Conservation (phyloP, 1,140 invertebrate genomes). For the Drosophila nannoptera region DNA sequence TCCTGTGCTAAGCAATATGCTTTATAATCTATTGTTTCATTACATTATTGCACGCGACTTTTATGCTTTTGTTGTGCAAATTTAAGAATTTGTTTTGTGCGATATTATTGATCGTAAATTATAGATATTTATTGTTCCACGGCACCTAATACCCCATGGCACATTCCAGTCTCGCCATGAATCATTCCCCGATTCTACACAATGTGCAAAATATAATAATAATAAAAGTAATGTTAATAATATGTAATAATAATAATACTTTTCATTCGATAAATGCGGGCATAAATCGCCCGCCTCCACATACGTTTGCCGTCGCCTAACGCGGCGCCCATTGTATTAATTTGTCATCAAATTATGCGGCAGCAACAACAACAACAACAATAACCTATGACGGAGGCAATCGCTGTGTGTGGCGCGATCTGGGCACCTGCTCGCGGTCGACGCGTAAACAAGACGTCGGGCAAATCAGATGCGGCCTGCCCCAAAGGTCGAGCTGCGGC, state of each 20-base stretch:
- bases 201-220: constrained; percentile 69
- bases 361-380: constrained; percentile 43
- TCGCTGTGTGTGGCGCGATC: constrained; percentile 16
- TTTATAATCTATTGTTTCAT: no score
- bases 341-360: constrained; percentile 75
- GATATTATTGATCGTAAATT: constrained; percentile 62
- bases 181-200: constrained; percentile 53
- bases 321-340: constrained; percentile 61
- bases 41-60: neutral
- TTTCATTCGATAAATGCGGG: constrained; percentile 63
- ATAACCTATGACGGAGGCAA: no score
- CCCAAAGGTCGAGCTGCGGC: constrained; percentile 35
- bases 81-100: constrained; percentile 9
- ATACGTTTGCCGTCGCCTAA: constrained; percentile 46
- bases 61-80: constrained; percentile 45
- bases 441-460: constrained; percentile 39
- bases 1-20: no score
- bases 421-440: constrained; percentile 14
- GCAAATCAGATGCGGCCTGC: constrained; percentile 40
- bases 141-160: constrained; percentile 29
- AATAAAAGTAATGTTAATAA: constrained; percentile 63
- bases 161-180: constrained; percentile 31
- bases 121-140: neutral
- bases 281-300: constrained; percentile 52
- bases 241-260: constrained; percentile 66